phyloP scores from a whole-genome alignment of 1,140 invertebrate genomes.

The Sarcophaga peregrina region DNA sequence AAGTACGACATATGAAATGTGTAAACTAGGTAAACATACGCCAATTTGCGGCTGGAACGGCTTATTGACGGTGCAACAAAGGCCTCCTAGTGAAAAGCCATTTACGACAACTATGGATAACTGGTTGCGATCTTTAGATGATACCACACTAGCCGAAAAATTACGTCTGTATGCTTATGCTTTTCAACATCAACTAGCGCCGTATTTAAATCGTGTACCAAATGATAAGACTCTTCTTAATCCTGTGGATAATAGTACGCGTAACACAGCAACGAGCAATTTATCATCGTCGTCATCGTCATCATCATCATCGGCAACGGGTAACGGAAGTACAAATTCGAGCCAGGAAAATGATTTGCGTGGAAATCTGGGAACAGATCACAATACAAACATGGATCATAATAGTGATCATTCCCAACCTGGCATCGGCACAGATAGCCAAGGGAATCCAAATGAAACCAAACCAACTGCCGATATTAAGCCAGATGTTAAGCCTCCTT shows the following conservation, averaged over 20 bases:
- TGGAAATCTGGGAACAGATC: conserved; percentile 29
- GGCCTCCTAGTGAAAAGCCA: conserved; percentile 62
- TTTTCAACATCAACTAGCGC: conserved; percentile 79
- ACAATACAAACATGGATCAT: conserved; percentile 19
- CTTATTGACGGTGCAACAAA: conserved; percentile 86
- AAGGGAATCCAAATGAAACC: conserved; percentile 68
- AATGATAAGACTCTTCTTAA: conserved; percentile 85
- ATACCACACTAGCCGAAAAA: conserved; percentile 82
- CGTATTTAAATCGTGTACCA: conserved; percentile 82
- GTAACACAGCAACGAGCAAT: neutral
- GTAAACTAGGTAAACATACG: conserved; percentile 88
- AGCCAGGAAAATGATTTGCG: conserved; percentile 5
- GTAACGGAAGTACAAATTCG: conserved; percentile 49
- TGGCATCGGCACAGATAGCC: conserved; percentile 44
- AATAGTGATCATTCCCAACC: conserved; percentile 36
- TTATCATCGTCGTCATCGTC: conserved; percentile 13
- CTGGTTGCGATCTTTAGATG: conserved; percentile 88
- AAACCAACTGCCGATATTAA: conserved; percentile 51
- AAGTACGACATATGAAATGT: conserved; percentile 92
- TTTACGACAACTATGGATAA: conserved; percentile 76
- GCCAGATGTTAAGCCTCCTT: conserved; percentile 53
- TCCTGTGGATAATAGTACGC: conserved; percentile 64
- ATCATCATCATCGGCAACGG: conserved; percentile 70
- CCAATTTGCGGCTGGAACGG: conserved; percentile 90
- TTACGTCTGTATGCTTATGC: conserved; percentile 88